Base-by-base conservation (phyloP, 2,888 invertebrate species). In the Megamerina dolium region DNA sequence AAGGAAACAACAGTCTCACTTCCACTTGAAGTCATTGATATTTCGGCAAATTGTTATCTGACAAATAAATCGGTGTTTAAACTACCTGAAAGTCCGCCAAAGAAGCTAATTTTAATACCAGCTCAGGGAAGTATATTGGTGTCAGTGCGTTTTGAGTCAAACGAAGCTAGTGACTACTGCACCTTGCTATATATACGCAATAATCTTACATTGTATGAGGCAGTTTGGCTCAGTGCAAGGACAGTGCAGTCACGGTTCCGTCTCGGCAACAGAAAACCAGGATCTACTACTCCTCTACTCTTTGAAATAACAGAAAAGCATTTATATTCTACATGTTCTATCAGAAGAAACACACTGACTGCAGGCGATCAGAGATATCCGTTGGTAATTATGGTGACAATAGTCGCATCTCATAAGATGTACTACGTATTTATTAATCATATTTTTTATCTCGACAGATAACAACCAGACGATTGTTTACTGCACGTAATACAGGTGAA, bases 141-240 rank as follows among this genome's bases (percentile, higher is more conserved):
- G 8, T 59, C 61, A 1, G 58, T 72, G 26, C 59, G 58, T 37
- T 71, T 72, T 45, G 53, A 56, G 20, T 61, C 70, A 2, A 56
- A 57, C 18, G 47, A 52, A 23, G 52, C 61, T 3, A 71, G 68
- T 3, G 63, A 58, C 3, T 70, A 64, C 51, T 68, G 70, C 37
- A 71, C 72, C 1, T 52, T 72, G 8, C 51, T 73, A 26, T 70
- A 70, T 43, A 65, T 70, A 68, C 84, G 95, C 57, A 97, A 96
- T 70, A 97, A 97, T 70, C 74, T 97, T 61, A 97, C 96, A 1
- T 81, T 92, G 27, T 70, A 95, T 61, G 96, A 97, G 71, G 82
- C 85, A 3, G 76, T 94, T 19, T 80, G 85, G 61, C 71, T 97
- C 48, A 80, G 80, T 43, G 95, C 91, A 0, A 82, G 85, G 61